A percentile compares a stretch with the other conserved stretches of the same genome.
Evolutionary conservation across 2,113 vertebrate species (phyloP).

Genomic region (Aix galericulata): DNA sequence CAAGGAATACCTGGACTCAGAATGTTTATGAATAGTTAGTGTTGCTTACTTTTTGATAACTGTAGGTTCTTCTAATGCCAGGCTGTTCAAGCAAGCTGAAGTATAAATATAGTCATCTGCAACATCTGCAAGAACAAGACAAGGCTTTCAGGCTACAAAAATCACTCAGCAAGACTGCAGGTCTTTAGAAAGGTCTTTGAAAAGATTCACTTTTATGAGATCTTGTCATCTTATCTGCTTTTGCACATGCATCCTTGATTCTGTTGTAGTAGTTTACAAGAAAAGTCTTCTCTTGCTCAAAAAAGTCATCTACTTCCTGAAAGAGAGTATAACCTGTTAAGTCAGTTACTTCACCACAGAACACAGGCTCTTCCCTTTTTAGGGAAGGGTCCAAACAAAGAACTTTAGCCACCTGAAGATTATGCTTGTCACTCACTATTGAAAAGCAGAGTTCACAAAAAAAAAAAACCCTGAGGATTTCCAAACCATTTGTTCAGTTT

Average conservation of each 20-base stretch:
- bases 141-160: slow-evolving; percentile 29
- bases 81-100: slow-evolving; percentile 85
- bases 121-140: slow-evolving; percentile 83
- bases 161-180: not conserved
- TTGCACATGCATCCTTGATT: slow-evolving; percentile 93
- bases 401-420: not conserved
- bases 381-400: not conserved
- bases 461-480: not conserved
- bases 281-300: slow-evolving; percentile 97
- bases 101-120: slow-evolving; percentile 95
- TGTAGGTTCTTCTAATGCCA: slow-evolving; percentile 87
- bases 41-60: slow-evolving; percentile 88
- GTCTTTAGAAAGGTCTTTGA: slow-evolving; percentile 1
- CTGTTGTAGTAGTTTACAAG: slow-evolving; percentile 92
- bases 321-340: not conserved
- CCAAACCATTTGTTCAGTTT: not conserved
- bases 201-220: slow-evolving; percentile 90
- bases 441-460: not conserved
- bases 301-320: slow-evolving; percentile 97
- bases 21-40: not conserved
- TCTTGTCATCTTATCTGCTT: slow-evolving; percentile 97
- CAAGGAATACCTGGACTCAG: not conserved
- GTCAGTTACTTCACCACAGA: not conserved
- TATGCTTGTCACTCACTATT: not conserved
- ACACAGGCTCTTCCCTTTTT: not conserved